Evolutionary conservation across 2,113 vertebrate genomes (phyloP).

Genomic region (Cromileptes altivelis): DNA sequence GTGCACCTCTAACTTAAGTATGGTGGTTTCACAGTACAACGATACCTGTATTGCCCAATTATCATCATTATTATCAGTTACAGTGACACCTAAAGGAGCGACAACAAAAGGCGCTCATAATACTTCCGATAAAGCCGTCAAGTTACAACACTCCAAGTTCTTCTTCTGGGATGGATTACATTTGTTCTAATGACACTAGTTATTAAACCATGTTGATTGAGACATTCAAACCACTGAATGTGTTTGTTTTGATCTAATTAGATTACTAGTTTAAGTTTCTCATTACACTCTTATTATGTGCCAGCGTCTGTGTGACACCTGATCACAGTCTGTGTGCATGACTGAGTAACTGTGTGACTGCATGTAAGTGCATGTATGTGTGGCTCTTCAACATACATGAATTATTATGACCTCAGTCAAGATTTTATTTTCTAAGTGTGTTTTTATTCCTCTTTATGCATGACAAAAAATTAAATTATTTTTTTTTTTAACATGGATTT

Average conservation of each 20-base stretch:
- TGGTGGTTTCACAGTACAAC: no score
- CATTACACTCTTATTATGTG: background rate
- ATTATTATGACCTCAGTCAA: no score
- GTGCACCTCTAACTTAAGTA: no score
- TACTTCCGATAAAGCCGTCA: background rate
- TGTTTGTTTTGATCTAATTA: background rate
- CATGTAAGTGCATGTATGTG: background rate
- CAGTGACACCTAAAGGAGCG: no score
- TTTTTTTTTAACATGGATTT: no score
- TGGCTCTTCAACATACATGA: no score
- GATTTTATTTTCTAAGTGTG: no score
- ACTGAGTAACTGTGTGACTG: background rate
- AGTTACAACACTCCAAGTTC: background rate
- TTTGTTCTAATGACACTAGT: background rate
- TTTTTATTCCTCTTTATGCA: no score
- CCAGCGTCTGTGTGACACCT: background rate
- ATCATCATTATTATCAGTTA: no score
- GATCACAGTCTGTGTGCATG: conserved; percentile 4
- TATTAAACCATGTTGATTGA: background rate
- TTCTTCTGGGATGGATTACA: background rate
- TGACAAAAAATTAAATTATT: no score
- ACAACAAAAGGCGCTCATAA: background rate
- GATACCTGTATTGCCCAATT: no score
- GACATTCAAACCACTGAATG: background rate
- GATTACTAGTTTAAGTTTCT: background rate